Conservation (phyloP, 1,140 invertebrate genomes). For the Grapholita molesta region DNA sequence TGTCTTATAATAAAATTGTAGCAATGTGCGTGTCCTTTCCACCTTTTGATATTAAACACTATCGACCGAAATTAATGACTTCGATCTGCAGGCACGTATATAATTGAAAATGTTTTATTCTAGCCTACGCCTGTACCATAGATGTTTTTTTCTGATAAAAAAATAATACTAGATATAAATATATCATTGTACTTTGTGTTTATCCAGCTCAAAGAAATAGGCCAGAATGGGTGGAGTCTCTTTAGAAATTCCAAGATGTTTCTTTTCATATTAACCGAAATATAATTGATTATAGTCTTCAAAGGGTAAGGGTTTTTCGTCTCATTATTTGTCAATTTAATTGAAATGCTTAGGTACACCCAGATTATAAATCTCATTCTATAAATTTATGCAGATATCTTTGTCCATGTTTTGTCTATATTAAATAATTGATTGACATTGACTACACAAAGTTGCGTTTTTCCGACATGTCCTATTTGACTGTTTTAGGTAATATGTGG, state of each 20-base stretch:
- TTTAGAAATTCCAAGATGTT: background rate
- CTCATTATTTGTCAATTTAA: background rate
- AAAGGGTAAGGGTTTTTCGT: background rate
- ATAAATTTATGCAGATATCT: no score
- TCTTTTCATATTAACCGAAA: background rate
- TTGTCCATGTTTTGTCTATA: no score
- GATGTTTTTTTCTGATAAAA: no score
- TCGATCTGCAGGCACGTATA: background rate
- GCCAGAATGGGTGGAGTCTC: background rate
- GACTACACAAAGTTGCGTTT: no score
- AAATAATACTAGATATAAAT: no score
- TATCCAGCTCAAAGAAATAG: background rate
- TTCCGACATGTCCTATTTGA: no score
- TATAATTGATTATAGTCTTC: background rate
- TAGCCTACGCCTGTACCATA: no score
- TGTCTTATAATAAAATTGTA: background rate
- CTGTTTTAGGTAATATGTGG: no score
- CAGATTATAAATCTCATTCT: no score
- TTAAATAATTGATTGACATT: no score
- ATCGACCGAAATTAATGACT: background rate
- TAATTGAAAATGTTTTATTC: background rate
- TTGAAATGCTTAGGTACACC: no score
- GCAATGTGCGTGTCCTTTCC: background rate
- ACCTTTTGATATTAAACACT: background rate
- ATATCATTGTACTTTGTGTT: no score